These are phyloP conservation scores for Cheilosia urbana DNA, from an alignment of 2,888 invertebrate genomes.

Conservation along the genomic window DNA sequence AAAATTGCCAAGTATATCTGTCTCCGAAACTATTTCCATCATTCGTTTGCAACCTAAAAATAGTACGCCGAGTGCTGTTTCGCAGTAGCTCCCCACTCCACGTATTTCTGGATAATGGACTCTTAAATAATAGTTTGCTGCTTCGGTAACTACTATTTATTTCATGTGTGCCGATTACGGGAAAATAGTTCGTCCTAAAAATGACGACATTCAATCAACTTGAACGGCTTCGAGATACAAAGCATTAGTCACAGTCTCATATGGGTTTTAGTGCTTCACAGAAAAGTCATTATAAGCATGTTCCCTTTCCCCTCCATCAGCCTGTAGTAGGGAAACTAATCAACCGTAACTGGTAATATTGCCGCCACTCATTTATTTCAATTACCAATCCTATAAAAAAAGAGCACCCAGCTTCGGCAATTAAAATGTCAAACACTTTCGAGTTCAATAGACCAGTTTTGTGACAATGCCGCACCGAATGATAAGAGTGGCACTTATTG, in stretches of 20 bases:
- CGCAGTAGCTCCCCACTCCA: too few relatives aligned
- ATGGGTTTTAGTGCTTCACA: neutral
- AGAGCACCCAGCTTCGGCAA: constrained; percentile 10
- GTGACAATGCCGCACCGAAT: neutral
- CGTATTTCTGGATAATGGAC: too few relatives aligned
- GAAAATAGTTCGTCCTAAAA: neutral
- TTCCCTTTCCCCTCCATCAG: too few relatives aligned
- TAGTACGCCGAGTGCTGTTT: too few relatives aligned
- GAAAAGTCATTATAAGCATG: neutral
- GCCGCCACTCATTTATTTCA: constrained; percentile 25
- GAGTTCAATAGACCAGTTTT: constrained; percentile 41
- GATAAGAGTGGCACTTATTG: constrained; percentile 4
- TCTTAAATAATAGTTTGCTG: too few relatives aligned
- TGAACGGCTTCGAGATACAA: neutral
- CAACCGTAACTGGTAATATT: constrained; percentile 11
- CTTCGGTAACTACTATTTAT: too few relatives aligned
- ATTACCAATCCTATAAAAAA: neutral
- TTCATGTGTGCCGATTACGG: neutral
- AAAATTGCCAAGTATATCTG: too few relatives aligned
- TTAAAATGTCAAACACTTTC: constrained; percentile 28
- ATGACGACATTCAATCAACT: neutral
- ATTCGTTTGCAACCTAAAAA: too few relatives aligned
- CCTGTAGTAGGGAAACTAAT: constrained; percentile 6
- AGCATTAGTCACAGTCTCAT: neutral
- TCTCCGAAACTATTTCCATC: too few relatives aligned